A percentile compares a stretch with the other conserved stretches of the same genome.
phyloP scores from a whole-genome alignment of 2,888 invertebrate species.

The Drosophila buzzatii region DNA sequence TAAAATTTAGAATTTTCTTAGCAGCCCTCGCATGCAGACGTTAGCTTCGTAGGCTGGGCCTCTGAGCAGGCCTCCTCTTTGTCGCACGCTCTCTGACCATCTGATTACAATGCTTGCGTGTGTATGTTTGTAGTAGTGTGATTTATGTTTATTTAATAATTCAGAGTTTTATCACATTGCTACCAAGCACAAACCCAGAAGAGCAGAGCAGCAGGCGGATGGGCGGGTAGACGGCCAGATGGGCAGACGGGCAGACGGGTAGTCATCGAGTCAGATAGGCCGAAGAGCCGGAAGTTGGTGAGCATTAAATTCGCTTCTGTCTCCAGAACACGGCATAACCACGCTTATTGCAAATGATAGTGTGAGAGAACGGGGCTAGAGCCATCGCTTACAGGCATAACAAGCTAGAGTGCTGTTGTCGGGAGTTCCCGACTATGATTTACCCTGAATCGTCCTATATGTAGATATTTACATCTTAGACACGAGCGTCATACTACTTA shows the following conservation, averaged over 20 bases:
- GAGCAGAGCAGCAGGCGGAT: neutral
- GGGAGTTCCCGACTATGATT: neutral
- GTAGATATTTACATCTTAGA: neutral
- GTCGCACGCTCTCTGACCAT: conserved; percentile 18
- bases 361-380: conserved; percentile 8
- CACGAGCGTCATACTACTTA: neutral
- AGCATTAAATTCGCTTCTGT: conserved; percentile 41
- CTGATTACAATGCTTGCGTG: conserved; percentile 36
- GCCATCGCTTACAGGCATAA: conserved; percentile 40
- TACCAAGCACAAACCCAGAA: conserved; percentile 28
- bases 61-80: neutral
- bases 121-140: conserved; percentile 33
- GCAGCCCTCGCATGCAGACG: conserved; percentile 18
- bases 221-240: neutral
- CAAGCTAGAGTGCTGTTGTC: neutral
- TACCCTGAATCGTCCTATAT: neutral
- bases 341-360: conserved; percentile 29
- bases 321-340: conserved; percentile 11
- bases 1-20: neutral
- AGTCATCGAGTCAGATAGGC: neutral
- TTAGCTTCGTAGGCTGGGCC: neutral
- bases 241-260: neutral
- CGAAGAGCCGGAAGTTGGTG: conserved; percentile 29
- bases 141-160: conserved; percentile 80
- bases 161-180: conserved; percentile 71